phyloP scores from a whole-genome alignment of 2,797 vertebrate species.

The Sebastes hubbsi region DNA sequence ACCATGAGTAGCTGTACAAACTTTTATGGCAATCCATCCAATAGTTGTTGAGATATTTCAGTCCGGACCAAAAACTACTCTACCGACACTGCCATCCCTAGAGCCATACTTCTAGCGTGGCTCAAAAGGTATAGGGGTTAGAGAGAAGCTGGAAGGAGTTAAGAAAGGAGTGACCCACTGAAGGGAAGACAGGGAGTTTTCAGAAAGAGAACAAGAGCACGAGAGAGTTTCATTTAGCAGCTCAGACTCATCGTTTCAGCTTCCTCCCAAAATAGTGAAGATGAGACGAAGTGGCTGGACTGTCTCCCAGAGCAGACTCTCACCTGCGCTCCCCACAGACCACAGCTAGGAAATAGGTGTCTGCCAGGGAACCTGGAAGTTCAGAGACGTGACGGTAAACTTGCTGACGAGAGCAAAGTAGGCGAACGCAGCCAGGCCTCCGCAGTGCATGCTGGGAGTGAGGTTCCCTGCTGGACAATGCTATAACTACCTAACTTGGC shows the following conservation, averaged over 20 bases:
- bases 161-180: neutral
- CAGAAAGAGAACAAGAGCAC: neutral
- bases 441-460: neutral
- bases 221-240: neutral
- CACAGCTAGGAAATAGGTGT: slow-evolving; percentile 6
- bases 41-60: neutral
- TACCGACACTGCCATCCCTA: no score
- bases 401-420: neutral
- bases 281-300: neutral
- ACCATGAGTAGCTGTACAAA: neutral
- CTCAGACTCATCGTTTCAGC: slow-evolving; percentile 2
- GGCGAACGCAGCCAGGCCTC: neutral
- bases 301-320: neutral
- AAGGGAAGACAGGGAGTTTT: neutral
- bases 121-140: neutral
- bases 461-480: neutral
- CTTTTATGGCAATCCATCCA: neutral
- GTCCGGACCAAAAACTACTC: neutral
- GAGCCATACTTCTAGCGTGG: neutral
- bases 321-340: slow-evolving; percentile 20
- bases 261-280: slow-evolving; percentile 21
- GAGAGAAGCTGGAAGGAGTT: neutral
- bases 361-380: neutral
- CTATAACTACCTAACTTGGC: neutral
- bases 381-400: slow-evolving; percentile 2